phyloP scores from a whole-genome alignment of 2,113 vertebrate genomes.

The Brienomyrus brachyistius region DNA sequence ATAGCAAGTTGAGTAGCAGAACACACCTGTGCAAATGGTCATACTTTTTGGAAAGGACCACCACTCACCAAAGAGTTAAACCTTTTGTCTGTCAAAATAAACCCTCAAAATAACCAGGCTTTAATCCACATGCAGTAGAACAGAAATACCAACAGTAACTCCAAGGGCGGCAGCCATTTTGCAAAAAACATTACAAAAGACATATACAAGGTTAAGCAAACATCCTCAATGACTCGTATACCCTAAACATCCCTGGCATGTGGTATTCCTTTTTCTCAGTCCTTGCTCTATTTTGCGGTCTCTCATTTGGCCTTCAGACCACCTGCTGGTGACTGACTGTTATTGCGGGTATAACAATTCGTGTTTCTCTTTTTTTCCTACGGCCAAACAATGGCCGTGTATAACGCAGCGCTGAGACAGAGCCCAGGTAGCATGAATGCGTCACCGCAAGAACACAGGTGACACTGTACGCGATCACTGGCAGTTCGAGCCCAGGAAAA shows the following conservation, averaged over 20 bases:
- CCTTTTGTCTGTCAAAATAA: neutral
- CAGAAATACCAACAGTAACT: neutral
- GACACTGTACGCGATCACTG: neutral
- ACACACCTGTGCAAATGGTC: neutral
- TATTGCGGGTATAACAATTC: neutral
- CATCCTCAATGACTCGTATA: neutral
- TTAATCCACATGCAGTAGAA: neutral
- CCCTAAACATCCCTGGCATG: neutral
- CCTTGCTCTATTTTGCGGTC: neutral
- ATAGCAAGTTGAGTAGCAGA: neutral
- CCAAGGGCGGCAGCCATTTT: neutral
- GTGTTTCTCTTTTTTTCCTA: neutral
- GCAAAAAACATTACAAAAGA: neutral
- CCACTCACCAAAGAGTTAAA: neutral
- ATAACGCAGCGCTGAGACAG: neutral
- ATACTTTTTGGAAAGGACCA: neutral
- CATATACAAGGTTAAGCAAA: slow-evolving; percentile 7
- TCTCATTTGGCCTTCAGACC: neutral
- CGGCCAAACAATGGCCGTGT: neutral
- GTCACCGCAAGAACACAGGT: neutral
- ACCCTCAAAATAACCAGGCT: neutral
- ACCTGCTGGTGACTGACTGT: neutral
- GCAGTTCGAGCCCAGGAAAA: neutral
- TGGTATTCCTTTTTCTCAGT: neutral
- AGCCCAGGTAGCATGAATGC: neutral